These are phyloP conservation scores for Microcebus murinus DNA, from an alignment of 2,113 vertebrate species.

Conservation along the genomic window DNA sequence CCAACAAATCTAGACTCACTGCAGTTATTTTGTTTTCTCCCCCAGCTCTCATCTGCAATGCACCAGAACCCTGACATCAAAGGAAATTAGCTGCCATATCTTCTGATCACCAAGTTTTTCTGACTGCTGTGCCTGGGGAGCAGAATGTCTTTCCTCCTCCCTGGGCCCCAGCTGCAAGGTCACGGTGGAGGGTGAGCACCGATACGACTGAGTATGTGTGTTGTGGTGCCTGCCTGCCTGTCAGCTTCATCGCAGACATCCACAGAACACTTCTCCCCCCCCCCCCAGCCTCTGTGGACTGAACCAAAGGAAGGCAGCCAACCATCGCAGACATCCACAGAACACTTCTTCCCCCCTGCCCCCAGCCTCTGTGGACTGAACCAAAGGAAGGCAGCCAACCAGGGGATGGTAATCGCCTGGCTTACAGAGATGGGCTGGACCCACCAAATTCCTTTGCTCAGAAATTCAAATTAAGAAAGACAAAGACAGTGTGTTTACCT, in stretches of 20 bases:
- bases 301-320: no score
- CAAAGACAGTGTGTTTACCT: not conserved
- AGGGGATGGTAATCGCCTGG: not conserved
- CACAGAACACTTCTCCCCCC: rapidly evolving
- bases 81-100: not conserved
- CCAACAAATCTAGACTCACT: not conserved
- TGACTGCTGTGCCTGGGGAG: not conserved
- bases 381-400: not conserved
- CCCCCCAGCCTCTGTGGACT: not conserved
- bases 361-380: not conserved
- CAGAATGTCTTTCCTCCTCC: not conserved
- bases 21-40: not conserved
- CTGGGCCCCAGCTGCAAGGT: not conserved
- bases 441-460: not conserved
- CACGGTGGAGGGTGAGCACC: rapidly evolving
- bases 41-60: not conserved
- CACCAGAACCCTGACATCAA: not conserved
- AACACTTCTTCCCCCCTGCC: rapidly evolving
- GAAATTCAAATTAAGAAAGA: not conserved
- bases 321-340: not conserved
- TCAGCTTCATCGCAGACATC: not conserved
- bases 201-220: not conserved
- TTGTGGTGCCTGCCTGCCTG: not conserved
- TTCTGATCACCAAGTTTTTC: not conserved
- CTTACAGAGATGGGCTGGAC: not conserved